Conservation (phyloP, 2,113 vertebrate genomes). For the Corydoras sp. region DNA sequence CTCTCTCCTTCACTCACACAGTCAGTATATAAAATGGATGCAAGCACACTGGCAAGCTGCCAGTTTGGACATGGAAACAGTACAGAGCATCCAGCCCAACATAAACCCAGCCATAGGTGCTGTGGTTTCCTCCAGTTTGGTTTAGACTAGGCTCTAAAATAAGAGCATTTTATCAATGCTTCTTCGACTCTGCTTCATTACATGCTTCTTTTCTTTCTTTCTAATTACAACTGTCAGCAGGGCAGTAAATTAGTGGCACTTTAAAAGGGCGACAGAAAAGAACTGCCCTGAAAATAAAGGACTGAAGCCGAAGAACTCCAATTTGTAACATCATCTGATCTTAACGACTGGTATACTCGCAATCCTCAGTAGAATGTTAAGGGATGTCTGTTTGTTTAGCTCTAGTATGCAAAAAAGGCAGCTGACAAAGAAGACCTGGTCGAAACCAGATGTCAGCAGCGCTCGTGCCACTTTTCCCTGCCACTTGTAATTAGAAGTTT, state of each 20-base stretch:
- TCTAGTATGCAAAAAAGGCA: constrained; percentile 40
- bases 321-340: constrained; percentile 55
- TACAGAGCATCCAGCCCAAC: constrained; percentile 48
- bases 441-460: constrained; percentile 38
- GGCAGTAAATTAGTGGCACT: constrained; percentile 36
- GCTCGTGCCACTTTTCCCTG: constrained; percentile 25
- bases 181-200: constrained; percentile 15
- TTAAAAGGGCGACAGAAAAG: constrained; percentile 6
- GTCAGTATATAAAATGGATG: constrained; percentile 25
- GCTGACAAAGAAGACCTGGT: constrained; percentile 26
- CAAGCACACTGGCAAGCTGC: constrained; percentile 52
- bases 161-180: constrained; percentile 27
- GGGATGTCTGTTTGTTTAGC: constrained; percentile 34
- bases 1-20: background rate
- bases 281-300: background rate
- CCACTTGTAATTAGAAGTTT: constrained; percentile 38
- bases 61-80: constrained; percentile 60
- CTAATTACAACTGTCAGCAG: constrained; percentile 36
- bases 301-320: constrained; percentile 28
- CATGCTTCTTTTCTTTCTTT: constrained; percentile 23
- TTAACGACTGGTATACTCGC: constrained; percentile 50
- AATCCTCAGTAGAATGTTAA: constrained; percentile 59
- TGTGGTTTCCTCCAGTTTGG: constrained; percentile 12
- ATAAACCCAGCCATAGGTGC: constrained; percentile 26
- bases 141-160: constrained; percentile 20